Base-by-base conservation (phyloP, 2,888 invertebrate genomes). In the Pyrrhosoma nymphula region DNA sequence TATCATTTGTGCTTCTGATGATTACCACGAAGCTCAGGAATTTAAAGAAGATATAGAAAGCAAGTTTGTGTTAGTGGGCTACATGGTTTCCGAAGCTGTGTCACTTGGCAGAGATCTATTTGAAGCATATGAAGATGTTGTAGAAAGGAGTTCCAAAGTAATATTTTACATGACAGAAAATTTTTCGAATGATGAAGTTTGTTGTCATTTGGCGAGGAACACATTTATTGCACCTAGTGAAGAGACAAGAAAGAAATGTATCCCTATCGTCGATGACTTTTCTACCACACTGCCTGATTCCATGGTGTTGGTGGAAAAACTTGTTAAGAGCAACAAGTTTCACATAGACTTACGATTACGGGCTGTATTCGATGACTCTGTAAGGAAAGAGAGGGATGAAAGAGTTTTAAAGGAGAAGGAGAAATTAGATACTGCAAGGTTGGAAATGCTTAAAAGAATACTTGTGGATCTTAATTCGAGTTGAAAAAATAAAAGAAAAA, bases 91-190 rank as follows among this genome's bases (percentile, higher is more conserved):
- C 47, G 93, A 93, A 8, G 47, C 39, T 14, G 63, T 69, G 20
- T 47, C 75, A 69, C 69, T 93, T 26, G 93, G 93, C 30, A 39
- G 35, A 47, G 93, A 93, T 26, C 63, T 75, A 18, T 93, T 93
- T 55, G 47, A 47, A 47, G 69, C 47, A 0, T 93, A 69, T 26
- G 93, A 93, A 69, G 93, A 93, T 18, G 47, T 93, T 20, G 93
- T 75, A 10, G 93, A 93, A 39, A 93, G 93, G 69, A 93, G 93
- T 75, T 69, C 93, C 26, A 69, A 69, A 93, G 93, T 93, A 4
- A 69, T 93, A 75, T 93, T 93, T 47, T 47, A 63, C 23, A 69
- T 93, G 10, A 93, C 93, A n/a, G n/a, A 93, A 16, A 93, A 93
- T 63, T 93, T 93, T 75, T 63, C 39, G 10, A 69, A 47, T 69